Percentiles rank a stretch among this genome's conserved stretches.
Evolutionary conservation across 1,140 invertebrate species (phyloP).

Genomic region (Drosophila tropicalis): DNA sequence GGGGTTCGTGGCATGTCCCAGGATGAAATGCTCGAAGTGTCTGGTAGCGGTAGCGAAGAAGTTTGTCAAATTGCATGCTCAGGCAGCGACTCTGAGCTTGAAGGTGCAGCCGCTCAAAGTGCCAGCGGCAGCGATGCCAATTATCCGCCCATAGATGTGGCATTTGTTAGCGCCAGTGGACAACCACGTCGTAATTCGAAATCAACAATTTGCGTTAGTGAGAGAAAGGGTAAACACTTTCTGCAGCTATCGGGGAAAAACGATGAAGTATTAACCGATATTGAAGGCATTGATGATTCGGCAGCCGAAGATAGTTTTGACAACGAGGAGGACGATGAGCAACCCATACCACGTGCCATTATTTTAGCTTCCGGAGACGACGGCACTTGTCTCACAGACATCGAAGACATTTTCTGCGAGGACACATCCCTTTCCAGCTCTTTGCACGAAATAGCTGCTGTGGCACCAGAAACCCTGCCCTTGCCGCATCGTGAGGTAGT

Average conservation of each 20-base stretch:
- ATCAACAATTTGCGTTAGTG: slow-evolving; percentile 31
- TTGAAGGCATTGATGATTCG: slow-evolving; percentile 84
- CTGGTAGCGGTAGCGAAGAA: slow-evolving; percentile 72
- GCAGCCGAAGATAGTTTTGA: slow-evolving; percentile 81
- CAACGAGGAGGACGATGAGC: slow-evolving; percentile 66
- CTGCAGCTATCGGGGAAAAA: slow-evolving; percentile 38
- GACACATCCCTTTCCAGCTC: slow-evolving; percentile 47
- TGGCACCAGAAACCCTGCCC: slow-evolving; percentile 75
- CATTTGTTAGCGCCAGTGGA: slow-evolving; percentile 64
- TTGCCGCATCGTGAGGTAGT: slow-evolving; percentile 83
- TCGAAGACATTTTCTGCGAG: slow-evolving; percentile 83
- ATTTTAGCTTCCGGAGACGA: slow-evolving; percentile 68
- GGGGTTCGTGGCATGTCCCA: slow-evolving; percentile 65
- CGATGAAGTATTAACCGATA: slow-evolving; percentile 83
- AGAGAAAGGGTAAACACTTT: slow-evolving; percentile 38
- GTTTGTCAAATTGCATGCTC: slow-evolving; percentile 74
- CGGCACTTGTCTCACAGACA: slow-evolving; percentile 75
- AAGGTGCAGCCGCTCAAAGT: slow-evolving; percentile 46
- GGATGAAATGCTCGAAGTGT: slow-evolving; percentile 80
- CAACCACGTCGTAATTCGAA: slow-evolving; percentile 57
- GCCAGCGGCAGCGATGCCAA: slow-evolving; percentile 55
- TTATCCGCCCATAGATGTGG: slow-evolving; percentile 65
- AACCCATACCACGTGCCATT: slow-evolving; percentile 73
- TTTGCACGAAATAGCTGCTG: slow-evolving; percentile 49
- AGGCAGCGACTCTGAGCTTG: slow-evolving; percentile 51